phyloP scores from a whole-genome alignment of 2,113 vertebrate species.

The Lampris incognitus region DNA sequence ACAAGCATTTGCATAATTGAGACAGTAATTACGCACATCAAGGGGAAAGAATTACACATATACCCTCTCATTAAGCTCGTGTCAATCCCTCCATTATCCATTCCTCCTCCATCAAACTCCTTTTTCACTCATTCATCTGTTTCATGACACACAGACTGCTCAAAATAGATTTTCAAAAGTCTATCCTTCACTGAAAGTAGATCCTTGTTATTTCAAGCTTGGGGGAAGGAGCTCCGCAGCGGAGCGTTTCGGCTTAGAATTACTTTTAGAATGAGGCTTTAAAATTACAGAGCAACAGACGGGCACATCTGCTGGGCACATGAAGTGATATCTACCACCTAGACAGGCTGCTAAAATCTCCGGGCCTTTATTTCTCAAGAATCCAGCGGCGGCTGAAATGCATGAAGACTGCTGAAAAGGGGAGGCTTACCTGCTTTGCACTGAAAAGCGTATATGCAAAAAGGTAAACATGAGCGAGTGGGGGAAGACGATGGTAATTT shows the following conservation, averaged over 20 bases:
- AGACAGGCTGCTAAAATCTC: not conserved
- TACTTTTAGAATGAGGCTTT: not conserved
- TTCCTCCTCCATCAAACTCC: not conserved
- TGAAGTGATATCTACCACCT: not conserved
- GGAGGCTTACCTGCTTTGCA: too few relatives aligned
- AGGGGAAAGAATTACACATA: not conserved
- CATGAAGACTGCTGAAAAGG: too few relatives aligned
- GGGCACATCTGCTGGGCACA: constrained; percentile 9
- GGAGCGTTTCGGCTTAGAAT: not conserved
- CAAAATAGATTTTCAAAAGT: constrained; percentile 2
- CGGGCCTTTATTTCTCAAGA: not conserved
- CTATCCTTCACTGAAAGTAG: not conserved
- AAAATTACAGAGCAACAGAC: constrained; percentile 7
- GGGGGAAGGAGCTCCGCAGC: not conserved
- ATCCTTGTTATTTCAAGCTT: not conserved
- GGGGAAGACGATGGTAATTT: not conserved
- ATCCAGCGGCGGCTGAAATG: too few relatives aligned
- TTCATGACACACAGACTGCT: not conserved
- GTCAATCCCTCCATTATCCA: not conserved
- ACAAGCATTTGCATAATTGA: constrained; percentile 11
- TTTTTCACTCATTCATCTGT: not conserved
- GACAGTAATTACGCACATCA: not conserved
- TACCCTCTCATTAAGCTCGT: not conserved
- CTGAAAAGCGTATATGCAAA: not conserved
- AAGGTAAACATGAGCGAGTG: not conserved